phyloP scores from a whole-genome alignment of 2,797 vertebrate species.

The Coranthus polyacanthus region DNA sequence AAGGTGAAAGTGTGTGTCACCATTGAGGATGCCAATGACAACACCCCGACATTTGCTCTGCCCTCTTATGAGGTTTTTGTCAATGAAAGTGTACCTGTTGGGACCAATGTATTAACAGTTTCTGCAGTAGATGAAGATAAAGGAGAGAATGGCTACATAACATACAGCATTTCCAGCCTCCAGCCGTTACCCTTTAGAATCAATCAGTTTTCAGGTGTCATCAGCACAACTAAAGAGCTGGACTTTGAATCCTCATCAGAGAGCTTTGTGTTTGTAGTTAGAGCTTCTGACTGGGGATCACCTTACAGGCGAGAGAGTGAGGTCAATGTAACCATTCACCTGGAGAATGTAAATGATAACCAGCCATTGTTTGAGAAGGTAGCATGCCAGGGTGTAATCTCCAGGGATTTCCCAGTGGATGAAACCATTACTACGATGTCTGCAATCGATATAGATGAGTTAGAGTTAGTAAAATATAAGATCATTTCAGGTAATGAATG shows the following conservation, averaged over 20 bases:
- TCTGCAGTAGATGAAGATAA: slow-evolving; percentile 91
- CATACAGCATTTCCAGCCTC: slow-evolving; percentile 94
- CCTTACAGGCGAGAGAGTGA: slow-evolving; percentile 96
- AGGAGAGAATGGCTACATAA: slow-evolving; percentile 98
- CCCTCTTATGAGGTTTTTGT: slow-evolving; percentile 89
- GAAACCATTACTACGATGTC: slow-evolving; percentile 96
- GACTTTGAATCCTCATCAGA: slow-evolving; percentile 96
- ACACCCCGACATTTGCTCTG: slow-evolving; percentile 92
- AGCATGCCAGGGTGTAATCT: slow-evolving; percentile 93
- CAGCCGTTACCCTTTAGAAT: slow-evolving; percentile 91
- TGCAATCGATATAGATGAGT: slow-evolving; percentile 95
- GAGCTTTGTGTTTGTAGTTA: slow-evolving; percentile 91
- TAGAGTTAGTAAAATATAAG: slow-evolving; percentile 97
- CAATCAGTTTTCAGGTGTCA: slow-evolving; percentile 95
- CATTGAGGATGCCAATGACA: slow-evolving; percentile 94
- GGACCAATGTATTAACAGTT: slow-evolving; percentile 87
- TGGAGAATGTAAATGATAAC: slow-evolving; percentile 97
- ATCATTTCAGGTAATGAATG: slow-evolving; percentile 95
- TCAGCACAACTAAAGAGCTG: slow-evolving; percentile 91
- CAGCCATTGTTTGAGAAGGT: slow-evolving; percentile 96
- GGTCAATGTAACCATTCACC: slow-evolving; percentile 93
- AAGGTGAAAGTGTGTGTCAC: slow-evolving; percentile 87
- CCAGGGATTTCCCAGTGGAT: slow-evolving; percentile 90
- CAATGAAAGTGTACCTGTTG: slow-evolving; percentile 93
- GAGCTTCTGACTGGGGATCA: slow-evolving; percentile 98